A percentile compares a stretch with the other conserved stretches of the same genome.
phyloP scores from a whole-genome alignment of 2,113 vertebrate species.

The Cephalopholis sonnerati region DNA sequence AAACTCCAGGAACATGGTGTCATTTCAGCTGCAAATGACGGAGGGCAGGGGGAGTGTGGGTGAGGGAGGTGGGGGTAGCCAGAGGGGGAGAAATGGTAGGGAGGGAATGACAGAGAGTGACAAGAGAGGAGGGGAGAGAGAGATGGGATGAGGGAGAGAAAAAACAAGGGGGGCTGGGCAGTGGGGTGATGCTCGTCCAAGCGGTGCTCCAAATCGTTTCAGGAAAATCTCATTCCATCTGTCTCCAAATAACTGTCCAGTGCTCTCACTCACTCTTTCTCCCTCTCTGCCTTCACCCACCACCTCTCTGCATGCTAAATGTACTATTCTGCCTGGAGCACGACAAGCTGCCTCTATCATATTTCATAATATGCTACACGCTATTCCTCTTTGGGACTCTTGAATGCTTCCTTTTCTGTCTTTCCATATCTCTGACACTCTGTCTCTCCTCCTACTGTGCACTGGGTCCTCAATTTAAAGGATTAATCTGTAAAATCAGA shows the following conservation, averaged over 20 bases:
- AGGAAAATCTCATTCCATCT: slow-evolving; percentile 62
- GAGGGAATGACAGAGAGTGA: not conserved
- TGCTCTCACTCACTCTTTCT: slow-evolving; percentile 7
- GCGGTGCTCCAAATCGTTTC: slow-evolving; percentile 41
- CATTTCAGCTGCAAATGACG: slow-evolving; percentile 33
- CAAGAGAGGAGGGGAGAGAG: not conserved
- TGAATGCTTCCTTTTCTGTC: slow-evolving; percentile 5
- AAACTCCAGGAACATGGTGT: slow-evolving; percentile 36
- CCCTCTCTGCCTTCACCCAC: slow-evolving; percentile 6
- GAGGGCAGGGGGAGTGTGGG: not conserved
- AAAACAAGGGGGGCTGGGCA: not conserved
- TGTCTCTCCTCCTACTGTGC: not conserved
- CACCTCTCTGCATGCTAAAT: slow-evolving; percentile 41
- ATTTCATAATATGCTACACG: slow-evolving; percentile 22
- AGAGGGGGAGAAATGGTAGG: not conserved
- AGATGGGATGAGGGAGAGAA: not conserved
- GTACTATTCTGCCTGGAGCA: slow-evolving; percentile 35
- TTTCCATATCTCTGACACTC: not conserved
- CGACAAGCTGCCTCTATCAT: slow-evolving; percentile 38
- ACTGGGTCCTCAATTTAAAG: not conserved
- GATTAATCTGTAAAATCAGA: not conserved
- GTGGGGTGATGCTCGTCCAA: slow-evolving; percentile 19
- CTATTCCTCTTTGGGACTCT: slow-evolving; percentile 16
- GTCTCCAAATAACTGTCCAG: slow-evolving; percentile 38
- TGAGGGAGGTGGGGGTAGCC: not conserved